These are phyloP conservation scores for Falco punctatus DNA, from an alignment of 2,113 vertebrate species.

Conservation along the genomic window DNA sequence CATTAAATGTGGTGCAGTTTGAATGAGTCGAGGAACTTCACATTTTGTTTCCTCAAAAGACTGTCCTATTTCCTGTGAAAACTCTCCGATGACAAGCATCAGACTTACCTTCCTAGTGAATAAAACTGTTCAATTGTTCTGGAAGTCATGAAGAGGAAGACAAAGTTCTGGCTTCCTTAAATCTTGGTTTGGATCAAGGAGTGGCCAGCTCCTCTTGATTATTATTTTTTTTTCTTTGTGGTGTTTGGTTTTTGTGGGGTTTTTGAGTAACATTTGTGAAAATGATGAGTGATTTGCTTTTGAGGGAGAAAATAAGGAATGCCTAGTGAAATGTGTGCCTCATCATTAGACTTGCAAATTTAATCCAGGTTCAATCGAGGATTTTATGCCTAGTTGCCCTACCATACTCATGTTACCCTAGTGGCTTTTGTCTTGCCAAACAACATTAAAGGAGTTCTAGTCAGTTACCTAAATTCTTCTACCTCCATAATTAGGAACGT, in stretches of 20 bases:
- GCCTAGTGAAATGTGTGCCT: neutral
- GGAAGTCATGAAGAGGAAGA: neutral
- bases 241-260: too few relatives aligned
- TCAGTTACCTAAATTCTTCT: neutral
- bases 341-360: neutral
- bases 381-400: neutral
- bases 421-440: neutral
- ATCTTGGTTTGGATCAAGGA: neutral
- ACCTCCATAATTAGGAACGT: neutral
- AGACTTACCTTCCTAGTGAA: neutral
- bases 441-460: neutral
- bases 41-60: neutral
- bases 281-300: neutral
- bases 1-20: neutral
- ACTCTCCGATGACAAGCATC: neutral
- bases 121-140: neutral
- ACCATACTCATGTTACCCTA: neutral
- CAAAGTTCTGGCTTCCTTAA: neutral
- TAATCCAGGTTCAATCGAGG: neutral
- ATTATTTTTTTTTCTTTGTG: accelerated
- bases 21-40: neutral
- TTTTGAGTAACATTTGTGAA: neutral
- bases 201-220: neutral
- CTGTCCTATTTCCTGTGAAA: neutral
- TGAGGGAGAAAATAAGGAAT: neutral